A percentile compares a stretch with the other conserved stretches of the same genome.
phyloP scores from a whole-genome alignment of 2,797 vertebrate genomes.

The Lutjanus campechanus region DNA sequence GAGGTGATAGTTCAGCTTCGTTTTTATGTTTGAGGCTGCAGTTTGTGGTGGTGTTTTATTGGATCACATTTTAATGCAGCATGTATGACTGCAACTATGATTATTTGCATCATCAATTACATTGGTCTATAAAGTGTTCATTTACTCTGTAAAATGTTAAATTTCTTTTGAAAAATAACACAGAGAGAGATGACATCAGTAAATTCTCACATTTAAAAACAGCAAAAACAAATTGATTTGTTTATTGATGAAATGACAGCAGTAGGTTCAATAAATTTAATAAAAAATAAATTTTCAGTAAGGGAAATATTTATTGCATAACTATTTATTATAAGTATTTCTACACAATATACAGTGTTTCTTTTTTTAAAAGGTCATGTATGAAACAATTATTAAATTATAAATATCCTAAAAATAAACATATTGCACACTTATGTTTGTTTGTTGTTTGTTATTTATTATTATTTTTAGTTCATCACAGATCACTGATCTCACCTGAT shows the following conservation, averaged over 20 bases:
- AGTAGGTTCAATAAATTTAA: not conserved
- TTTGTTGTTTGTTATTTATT: too few species aligned
- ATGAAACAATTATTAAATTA: not conserved
- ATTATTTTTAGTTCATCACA: not conserved
- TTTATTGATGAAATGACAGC: not conserved
- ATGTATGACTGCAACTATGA: not conserved
- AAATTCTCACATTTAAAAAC: too few species aligned
- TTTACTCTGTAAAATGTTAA: too few species aligned
- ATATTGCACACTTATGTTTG: too few species aligned
- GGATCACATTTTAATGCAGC: not conserved
- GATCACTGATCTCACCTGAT: slow-evolving; percentile 44
- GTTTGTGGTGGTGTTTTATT: not conserved
- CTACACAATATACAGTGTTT: not conserved
- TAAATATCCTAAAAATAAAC: not conserved
- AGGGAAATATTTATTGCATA: not conserved
- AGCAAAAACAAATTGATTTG: too few species aligned
- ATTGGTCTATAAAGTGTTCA: too few species aligned
- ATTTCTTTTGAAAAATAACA: too few species aligned
- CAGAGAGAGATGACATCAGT: too few species aligned
- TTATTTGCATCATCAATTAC: not conserved
- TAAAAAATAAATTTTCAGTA: not conserved
- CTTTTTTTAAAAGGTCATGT: not conserved
- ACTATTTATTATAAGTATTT: not conserved
- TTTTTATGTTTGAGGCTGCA: not conserved
- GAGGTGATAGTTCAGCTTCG: not conserved